phyloP scores from a whole-genome alignment of 1,140 invertebrate genomes.

The Pteromalus puparum region DNA sequence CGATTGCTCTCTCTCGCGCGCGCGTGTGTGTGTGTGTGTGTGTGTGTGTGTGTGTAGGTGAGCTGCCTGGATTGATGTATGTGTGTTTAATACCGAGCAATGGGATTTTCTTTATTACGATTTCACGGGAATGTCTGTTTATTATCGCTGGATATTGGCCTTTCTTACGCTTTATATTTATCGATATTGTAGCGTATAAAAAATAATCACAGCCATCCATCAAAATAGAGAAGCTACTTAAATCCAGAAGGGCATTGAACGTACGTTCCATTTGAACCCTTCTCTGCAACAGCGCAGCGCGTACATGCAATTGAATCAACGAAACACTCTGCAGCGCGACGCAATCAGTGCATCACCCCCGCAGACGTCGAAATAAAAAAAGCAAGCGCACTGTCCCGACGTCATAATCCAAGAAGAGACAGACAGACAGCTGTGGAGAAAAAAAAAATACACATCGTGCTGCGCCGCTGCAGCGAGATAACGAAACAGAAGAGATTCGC shows the following conservation, averaged over 20 bases:
- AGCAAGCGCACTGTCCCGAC: neutral
- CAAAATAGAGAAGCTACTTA: neutral
- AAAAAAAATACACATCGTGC: neutral
- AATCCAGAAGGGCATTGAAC: neutral
- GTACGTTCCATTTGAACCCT: neutral
- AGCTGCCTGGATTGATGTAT: conserved; percentile 38
- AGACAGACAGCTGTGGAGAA: conserved; percentile 17
- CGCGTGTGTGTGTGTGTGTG: conserved; percentile 5
- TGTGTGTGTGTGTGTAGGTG: neutral
- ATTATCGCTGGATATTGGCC: conserved; percentile 7
- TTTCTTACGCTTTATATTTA: neutral
- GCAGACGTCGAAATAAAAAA: neutral
- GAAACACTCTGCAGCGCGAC: neutral
- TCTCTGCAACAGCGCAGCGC: neutral
- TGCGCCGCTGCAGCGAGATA: conserved; percentile 39
- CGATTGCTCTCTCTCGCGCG: conserved; percentile 28
- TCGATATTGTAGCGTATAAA: neutral
- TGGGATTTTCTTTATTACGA: conserved; percentile 48
- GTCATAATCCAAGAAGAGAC: conserved; percentile 10
- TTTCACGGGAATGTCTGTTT: conserved; percentile 29
- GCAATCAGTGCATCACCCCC: neutral
- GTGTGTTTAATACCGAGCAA: conserved; percentile 46
- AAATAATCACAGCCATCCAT: neutral
- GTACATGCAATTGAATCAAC: conserved; percentile 28
- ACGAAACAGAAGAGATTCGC: conserved; percentile 55